Evolutionary conservation across 2,113 vertebrate species (phyloP).

Genomic region (Albula goreensis): DNA sequence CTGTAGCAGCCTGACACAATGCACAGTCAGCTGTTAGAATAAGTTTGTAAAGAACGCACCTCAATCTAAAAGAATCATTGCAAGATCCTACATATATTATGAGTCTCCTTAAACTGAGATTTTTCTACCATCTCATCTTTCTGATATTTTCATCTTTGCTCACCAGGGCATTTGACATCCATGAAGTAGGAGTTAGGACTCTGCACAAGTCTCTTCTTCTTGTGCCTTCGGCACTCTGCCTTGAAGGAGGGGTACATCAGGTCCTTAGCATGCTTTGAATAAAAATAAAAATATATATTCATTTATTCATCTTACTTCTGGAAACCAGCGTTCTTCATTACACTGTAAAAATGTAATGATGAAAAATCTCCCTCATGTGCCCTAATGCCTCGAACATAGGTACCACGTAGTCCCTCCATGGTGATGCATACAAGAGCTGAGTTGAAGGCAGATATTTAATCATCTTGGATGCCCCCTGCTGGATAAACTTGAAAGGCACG

Average conservation of each 20-base stretch:
- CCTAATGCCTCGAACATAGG: no score
- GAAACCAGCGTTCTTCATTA: no score
- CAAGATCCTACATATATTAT: neutral
- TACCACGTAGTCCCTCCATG: no score
- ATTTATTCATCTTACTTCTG: no score
- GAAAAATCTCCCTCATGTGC: no score
- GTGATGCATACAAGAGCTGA: no score
- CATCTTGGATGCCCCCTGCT: slow-evolving; percentile 1
- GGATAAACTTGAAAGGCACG: neutral
- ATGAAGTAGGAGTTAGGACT: slow-evolving; percentile 54
- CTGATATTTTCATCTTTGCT: neutral
- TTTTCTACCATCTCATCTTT: neutral
- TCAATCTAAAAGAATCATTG: neutral
- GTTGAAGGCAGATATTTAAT: no score
- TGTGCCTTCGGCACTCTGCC: slow-evolving; percentile 42
- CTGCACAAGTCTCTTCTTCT: slow-evolving; percentile 52
- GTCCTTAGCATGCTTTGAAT: slow-evolving; percentile 40
- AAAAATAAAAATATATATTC: neutral
- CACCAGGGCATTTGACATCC: slow-evolving; percentile 55
- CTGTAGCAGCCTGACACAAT: slow-evolving; percentile 28
- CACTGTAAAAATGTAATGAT: no score
- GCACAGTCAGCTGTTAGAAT: neutral
- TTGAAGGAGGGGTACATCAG: slow-evolving; percentile 39
- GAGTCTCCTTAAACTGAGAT: neutral
- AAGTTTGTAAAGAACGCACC: neutral